phyloP scores from a whole-genome alignment of 2,797 vertebrate genomes.

The Acrossocheilus wenchowensis region DNA sequence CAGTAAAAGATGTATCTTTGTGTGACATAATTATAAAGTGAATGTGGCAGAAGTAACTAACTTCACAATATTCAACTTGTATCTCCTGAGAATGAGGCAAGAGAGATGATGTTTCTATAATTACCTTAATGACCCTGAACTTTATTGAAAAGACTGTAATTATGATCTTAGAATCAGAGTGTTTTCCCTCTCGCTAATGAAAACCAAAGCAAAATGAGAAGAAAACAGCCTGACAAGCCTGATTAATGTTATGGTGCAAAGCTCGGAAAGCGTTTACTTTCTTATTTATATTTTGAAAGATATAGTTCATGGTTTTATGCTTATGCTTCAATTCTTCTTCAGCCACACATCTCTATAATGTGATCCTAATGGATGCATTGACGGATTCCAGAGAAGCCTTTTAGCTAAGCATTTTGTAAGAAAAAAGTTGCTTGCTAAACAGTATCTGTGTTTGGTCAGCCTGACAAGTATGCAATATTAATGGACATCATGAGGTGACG shows the following conservation, averaged over 20 bases:
- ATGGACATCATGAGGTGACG: constrained; percentile 44
- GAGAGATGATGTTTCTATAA: constrained; percentile 54
- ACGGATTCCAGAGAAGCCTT: constrained; percentile 67
- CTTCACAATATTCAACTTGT: constrained; percentile 41
- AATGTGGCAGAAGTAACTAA: constrained; percentile 42
- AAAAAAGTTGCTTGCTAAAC: constrained; percentile 46
- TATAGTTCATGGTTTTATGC: constrained; percentile 65
- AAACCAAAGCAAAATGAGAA: constrained; percentile 46
- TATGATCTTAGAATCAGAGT: constrained; percentile 72
- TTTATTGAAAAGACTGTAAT: constrained; percentile 73
- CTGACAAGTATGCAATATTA: constrained; percentile 47
- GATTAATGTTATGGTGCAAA: constrained; percentile 72
- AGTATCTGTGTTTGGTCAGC: constrained; percentile 54
- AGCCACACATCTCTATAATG: constrained; percentile 73
- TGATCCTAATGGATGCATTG: constrained; percentile 75
- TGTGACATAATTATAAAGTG: constrained; percentile 37
- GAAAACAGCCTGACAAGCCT: constrained; percentile 67
- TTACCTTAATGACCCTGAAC: constrained; percentile 62
- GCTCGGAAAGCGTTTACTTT: constrained; percentile 67
- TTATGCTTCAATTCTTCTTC: constrained; percentile 67
- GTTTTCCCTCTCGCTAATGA: constrained; percentile 69
- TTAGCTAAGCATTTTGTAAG: constrained; percentile 59
- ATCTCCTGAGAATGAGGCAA: constrained; percentile 44
- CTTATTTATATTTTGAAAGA: constrained; percentile 77
- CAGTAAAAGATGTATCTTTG: neutral